A percentile compares a stretch with the other conserved stretches of the same genome.
These are phyloP conservation scores for Laticauda laticaudata DNA, from an alignment of 2,113 vertebrate species.

Conservation along the genomic window DNA sequence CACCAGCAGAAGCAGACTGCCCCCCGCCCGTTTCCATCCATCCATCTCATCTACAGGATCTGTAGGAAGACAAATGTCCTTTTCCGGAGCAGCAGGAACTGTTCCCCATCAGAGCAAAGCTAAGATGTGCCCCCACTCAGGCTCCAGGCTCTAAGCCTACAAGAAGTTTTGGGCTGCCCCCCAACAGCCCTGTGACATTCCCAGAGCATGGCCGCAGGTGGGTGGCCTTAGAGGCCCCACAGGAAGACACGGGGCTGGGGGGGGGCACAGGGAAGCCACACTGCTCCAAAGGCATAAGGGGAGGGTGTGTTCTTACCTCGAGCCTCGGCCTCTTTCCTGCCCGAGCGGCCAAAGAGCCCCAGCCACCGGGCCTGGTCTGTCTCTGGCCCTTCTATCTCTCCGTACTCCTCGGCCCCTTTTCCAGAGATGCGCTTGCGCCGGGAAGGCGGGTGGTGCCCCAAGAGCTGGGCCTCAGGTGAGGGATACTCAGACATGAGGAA, in stretches of 20 bases:
- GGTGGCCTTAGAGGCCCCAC: neutral
- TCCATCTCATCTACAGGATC: neutral
- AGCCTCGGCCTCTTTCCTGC: neutral
- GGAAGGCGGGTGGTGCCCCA: too few species aligned
- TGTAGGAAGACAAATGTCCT: neutral
- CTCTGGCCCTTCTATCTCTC: neutral
- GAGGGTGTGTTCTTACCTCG: neutral
- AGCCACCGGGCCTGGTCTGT: neutral
- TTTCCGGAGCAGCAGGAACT: neutral
- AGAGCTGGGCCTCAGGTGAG: fast-evolving
- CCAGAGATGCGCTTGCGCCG: neutral
- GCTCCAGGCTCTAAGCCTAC: neutral
- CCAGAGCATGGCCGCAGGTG: neutral
- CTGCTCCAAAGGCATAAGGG: neutral
- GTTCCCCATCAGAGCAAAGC: neutral
- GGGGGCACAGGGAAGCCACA: neutral
- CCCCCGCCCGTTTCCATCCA: neutral
- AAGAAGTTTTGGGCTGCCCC: neutral
- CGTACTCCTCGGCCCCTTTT: neutral
- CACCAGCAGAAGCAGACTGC: neutral
- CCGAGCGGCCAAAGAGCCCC: neutral
- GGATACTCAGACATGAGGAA: neutral
- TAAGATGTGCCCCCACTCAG: neutral
- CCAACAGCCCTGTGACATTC: neutral
- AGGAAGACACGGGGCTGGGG: neutral